phyloP scores from a whole-genome alignment of 2,797 vertebrate genomes.

The Delichon dasypus region DNA sequence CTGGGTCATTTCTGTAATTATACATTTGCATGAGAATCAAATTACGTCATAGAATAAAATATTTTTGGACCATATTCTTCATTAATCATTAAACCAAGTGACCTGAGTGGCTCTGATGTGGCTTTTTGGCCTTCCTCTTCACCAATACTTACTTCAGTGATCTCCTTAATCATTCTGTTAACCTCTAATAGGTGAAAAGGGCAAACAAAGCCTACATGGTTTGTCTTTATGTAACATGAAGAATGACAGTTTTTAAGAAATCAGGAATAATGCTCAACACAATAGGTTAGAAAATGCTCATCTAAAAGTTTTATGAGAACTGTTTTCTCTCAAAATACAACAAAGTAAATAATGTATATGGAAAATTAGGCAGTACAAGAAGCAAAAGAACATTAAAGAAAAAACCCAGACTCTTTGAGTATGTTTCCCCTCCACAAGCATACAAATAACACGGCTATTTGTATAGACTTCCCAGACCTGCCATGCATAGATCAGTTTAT shows the following conservation, averaged over 20 bases:
- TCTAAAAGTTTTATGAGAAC: background rate
- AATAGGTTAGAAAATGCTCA: background rate
- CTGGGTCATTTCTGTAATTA: slow-evolving; percentile 18
- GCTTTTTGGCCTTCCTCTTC: background rate
- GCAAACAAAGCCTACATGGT: background rate
- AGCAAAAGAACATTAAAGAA: background rate
- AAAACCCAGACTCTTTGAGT: background rate
- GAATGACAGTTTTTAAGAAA: background rate
- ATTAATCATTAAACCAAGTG: background rate
- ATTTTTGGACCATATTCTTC: background rate
- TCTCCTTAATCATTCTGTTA: slow-evolving; percentile 10
- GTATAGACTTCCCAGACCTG: background rate
- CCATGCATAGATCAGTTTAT: background rate
- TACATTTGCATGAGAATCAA: background rate
- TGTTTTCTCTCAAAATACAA: background rate
- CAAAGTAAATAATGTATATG: background rate
- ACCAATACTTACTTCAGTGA: background rate
- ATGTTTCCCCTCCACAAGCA: background rate
- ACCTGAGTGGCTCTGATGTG: background rate
- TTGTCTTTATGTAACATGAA: background rate
- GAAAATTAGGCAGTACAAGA: background rate
- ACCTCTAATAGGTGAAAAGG: slow-evolving; percentile 8
- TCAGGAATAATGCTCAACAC: background rate
- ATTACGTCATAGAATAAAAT: background rate
- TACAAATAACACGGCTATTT: background rate